A percentile compares a stretch with the other conserved stretches of the same genome.
Evolutionary conservation across 2,888 invertebrate species (phyloP).

Genomic region (Agapetus fuscipes): DNA sequence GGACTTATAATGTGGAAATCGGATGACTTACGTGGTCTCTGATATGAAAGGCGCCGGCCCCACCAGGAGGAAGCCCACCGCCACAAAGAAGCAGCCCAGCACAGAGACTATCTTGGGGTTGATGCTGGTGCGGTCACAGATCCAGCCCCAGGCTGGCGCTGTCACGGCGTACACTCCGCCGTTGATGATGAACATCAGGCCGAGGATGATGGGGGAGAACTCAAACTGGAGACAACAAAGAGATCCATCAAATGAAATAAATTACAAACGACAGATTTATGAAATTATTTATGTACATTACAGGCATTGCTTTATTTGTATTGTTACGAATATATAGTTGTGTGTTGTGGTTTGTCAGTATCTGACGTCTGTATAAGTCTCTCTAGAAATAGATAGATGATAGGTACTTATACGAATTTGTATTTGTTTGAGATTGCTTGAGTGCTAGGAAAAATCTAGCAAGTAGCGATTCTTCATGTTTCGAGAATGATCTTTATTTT

Average conservation of each 20-base stretch:
- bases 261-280: neutral
- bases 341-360: too few species aligned
- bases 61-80: conserved; percentile 60
- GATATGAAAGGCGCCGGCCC: conserved; percentile 76
- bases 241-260: neutral
- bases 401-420: too few species aligned
- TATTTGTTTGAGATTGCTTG: too few species aligned
- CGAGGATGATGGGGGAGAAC: conserved; percentile 59
- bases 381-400: too few species aligned
- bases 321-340: too few species aligned
- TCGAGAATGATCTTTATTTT: too few species aligned
- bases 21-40: conserved; percentile 46
- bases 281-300: neutral
- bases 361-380: too few species aligned
- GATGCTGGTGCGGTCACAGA: conserved; percentile 58
- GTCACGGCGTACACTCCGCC: conserved; percentile 71
- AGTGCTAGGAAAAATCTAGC: too few species aligned
- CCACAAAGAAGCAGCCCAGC: conserved; percentile 55
- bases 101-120: conserved; percentile 60
- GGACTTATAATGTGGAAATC: too few species aligned
- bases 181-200: conserved; percentile 76
- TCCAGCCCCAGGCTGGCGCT: conserved; percentile 72
- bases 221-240: conserved; percentile 40
- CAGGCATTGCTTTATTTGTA: too few species aligned
- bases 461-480: too few species aligned